phyloP scores from a whole-genome alignment of 1,140 invertebrate genomes.

The Polypedilum vanderplanki region DNA sequence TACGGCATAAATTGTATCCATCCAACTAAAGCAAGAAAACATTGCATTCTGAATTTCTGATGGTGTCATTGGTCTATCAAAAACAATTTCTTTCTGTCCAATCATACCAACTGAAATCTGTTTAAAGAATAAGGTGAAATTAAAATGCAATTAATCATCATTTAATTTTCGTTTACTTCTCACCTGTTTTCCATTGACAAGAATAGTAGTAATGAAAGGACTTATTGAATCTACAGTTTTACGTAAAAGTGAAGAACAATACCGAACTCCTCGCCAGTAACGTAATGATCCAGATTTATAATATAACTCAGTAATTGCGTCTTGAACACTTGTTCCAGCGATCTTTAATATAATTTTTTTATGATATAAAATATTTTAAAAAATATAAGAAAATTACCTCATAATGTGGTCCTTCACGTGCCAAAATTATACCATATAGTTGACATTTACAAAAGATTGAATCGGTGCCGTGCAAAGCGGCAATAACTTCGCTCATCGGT shows the following conservation, averaged over 20 bases:
- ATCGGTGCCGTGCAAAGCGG: constrained; percentile 58
- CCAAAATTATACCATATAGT: constrained; percentile 75
- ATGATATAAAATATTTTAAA: neutral
- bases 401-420: constrained; percentile 75
- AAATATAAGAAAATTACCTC: constrained; percentile 44
- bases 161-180: constrained; percentile 31
- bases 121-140: constrained; percentile 35
- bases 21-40: constrained; percentile 77
- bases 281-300: constrained; percentile 77
- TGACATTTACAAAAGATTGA: constrained; percentile 75
- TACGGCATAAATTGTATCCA: constrained; percentile 89
- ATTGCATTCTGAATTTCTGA: constrained; percentile 82
- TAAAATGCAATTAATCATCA: no score
- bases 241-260: constrained; percentile 84
- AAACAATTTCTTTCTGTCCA: constrained; percentile 87
- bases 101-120: constrained; percentile 92
- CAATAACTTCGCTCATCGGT: constrained; percentile 65
- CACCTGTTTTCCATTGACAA: constrained; percentile 96
- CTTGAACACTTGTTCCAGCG: constrained; percentile 55
- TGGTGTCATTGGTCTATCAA: constrained; percentile 95
- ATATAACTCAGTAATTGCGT: constrained; percentile 73
- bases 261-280: constrained; percentile 90
- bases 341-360: constrained; percentile 37
- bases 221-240: constrained; percentile 97
- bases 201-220: constrained; percentile 92